A percentile compares a stretch with the other conserved stretches of the same genome.
phyloP scores from a whole-genome alignment of 2,113 vertebrate species.

The Otis tarda region DNA sequence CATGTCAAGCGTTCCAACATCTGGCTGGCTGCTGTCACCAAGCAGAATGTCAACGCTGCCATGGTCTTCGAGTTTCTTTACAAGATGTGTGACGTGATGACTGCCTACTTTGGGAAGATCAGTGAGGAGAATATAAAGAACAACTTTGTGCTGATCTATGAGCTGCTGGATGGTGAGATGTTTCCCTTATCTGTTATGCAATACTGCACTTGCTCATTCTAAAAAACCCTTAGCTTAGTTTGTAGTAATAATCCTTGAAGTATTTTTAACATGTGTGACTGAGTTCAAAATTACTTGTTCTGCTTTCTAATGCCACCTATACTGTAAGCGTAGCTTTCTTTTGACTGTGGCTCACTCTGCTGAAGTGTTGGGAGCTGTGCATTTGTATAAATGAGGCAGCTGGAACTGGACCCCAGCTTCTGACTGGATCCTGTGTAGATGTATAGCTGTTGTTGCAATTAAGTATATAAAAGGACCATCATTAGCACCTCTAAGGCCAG shows the following conservation, averaged over 20 bases:
- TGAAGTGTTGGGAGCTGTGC: background rate
- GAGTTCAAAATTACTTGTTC: background rate
- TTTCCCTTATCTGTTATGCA: background rate
- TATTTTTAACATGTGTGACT: background rate
- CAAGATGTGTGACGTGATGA: slow-evolving; percentile 99
- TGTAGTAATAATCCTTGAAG: background rate
- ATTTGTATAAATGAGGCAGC: background rate
- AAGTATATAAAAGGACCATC: background rate
- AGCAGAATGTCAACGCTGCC: slow-evolving; percentile 99
- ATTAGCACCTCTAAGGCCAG: background rate
- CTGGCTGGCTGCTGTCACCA: slow-evolving; percentile 99
- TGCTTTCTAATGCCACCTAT: background rate
- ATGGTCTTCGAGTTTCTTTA: slow-evolving; percentile 99
- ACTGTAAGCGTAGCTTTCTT: background rate
- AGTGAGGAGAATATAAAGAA: slow-evolving; percentile 99
- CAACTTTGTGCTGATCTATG: slow-evolving; percentile 99
- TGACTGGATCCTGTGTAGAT: background rate
- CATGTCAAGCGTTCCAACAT: slow-evolving; percentile 99
- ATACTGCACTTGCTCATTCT: background rate
- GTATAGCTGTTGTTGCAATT: background rate
- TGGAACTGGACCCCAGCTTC: background rate
- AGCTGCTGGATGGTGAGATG: slow-evolving; percentile 92
- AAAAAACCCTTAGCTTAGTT: background rate
- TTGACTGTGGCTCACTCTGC: background rate
- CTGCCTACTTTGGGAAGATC: slow-evolving; percentile 99